Conservation (phyloP, 2,113 vertebrate species). For the Leptobrachium ailaonicum region DNA sequence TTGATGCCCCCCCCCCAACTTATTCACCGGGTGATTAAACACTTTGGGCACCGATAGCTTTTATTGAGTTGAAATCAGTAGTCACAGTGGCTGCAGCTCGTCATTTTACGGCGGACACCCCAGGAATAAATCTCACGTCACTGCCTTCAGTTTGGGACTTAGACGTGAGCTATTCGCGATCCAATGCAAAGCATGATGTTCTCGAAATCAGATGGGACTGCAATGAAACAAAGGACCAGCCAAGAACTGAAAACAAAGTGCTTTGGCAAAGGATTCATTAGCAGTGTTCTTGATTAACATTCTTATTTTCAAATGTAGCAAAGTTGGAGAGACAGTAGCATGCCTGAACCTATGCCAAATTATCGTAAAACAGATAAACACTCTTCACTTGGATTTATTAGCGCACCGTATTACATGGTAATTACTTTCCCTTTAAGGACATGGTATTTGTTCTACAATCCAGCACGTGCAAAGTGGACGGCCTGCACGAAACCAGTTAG, state of each 20-base stretch:
- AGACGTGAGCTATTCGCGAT: neutral
- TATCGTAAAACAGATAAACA: neutral
- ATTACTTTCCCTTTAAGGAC: conserved; percentile 1
- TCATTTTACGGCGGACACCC: too few relatives aligned
- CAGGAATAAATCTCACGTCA: too few relatives aligned
- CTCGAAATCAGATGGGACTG: neutral
- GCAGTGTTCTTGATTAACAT: neutral
- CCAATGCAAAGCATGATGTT: neutral
- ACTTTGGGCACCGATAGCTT: too few relatives aligned
- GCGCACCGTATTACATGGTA: neutral
- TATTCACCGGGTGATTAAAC: too few relatives aligned
- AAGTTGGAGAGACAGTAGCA: neutral
- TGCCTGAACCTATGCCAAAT: neutral
- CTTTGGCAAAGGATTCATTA: neutral
- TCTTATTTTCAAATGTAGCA: neutral
- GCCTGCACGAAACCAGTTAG: neutral
- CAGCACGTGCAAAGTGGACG: neutral
- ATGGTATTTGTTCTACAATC: neutral
- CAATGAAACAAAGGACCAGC: neutral
- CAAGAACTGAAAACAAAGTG: neutral
- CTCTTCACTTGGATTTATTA: neutral
- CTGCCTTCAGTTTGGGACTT: neutral
- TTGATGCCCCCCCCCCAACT: too few relatives aligned
- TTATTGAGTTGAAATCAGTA: too few relatives aligned
- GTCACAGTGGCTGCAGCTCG: too few relatives aligned